These are phyloP conservation scores for Urocitellus parryii DNA, from an alignment of 2,113 vertebrate genomes.

Conservation along the genomic window DNA sequence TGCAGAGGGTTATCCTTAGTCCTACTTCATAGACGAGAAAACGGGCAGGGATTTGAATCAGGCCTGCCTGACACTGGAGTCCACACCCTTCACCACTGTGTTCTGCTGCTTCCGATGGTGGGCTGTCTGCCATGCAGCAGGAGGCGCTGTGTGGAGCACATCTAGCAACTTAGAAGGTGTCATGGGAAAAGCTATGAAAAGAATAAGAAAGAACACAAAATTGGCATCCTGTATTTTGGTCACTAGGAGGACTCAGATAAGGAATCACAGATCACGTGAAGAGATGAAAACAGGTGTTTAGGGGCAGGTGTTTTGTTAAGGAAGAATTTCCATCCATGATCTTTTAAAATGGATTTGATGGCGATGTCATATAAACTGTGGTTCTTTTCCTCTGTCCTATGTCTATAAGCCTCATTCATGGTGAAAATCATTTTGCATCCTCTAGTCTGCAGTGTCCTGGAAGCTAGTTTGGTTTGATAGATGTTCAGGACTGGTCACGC, in stretches of 20 bases:
- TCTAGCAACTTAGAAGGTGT: neutral
- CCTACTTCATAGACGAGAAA: neutral
- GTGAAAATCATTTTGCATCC: neutral
- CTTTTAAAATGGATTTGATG: slow-evolving; percentile 41
- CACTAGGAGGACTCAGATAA: neutral
- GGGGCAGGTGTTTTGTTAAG: neutral
- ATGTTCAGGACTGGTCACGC: neutral
- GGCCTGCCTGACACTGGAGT: neutral
- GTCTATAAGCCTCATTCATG: neutral
- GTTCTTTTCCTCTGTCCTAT: neutral
- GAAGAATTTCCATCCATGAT: neutral
- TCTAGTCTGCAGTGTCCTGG: neutral
- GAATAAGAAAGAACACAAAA: neutral
- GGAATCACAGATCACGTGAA: neutral
- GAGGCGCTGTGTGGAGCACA: neutral
- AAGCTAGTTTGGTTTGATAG: slow-evolving; percentile 52
- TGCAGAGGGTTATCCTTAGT: neutral
- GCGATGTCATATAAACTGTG: neutral
- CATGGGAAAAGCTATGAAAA: neutral
- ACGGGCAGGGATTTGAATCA: neutral
- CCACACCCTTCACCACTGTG: neutral
- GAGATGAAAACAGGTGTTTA: neutral
- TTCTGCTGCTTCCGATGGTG: neutral
- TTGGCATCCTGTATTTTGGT: neutral
- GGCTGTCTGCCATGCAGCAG: neutral